A percentile compares a stretch with the other conserved stretches of the same genome.
These are phyloP conservation scores for Scolanthus callimorphus DNA, from an alignment of 92 coral and sea anemone genomes.

Conservation along the genomic window DNA sequence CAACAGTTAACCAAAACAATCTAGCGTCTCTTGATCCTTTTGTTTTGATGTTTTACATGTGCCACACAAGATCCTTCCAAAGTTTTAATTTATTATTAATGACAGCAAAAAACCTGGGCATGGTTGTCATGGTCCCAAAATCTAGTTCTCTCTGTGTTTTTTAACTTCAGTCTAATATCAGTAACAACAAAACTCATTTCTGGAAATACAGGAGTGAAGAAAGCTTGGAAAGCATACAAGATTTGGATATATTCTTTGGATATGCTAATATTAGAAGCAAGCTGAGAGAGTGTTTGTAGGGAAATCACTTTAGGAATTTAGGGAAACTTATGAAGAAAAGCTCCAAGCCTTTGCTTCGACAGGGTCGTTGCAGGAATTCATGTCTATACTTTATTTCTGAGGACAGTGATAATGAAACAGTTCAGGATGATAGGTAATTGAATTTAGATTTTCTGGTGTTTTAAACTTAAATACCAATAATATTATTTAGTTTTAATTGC, in stretches of 20 bases:
- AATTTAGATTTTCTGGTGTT: no score
- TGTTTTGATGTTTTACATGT: no score
- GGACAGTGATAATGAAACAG: conserved; percentile 56
- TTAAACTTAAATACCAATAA: no score
- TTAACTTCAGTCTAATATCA: neutral
- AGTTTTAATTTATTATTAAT: conserved; percentile 70
- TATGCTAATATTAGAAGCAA: no score
- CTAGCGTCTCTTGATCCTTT: no score
- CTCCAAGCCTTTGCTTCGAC: conserved; percentile 30
- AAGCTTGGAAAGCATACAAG: neutral
- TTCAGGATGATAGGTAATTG: conserved; percentile 42
- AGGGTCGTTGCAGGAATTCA: conserved; percentile 52
- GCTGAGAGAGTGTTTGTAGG: neutral
- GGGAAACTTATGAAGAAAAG: conserved; percentile 64
- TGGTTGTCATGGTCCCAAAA: conserved; percentile 87
- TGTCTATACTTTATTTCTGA: conserved; percentile 70
- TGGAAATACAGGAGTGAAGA: neutral
- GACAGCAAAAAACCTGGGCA: conserved; percentile 16
- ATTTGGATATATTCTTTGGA: no score
- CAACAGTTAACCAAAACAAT: no score
- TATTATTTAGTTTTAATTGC: no score
- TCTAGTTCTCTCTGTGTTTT: conserved; percentile 11
- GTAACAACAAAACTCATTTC: conserved; percentile 5
- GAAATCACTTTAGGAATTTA: neutral
- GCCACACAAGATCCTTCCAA: no score